phyloP scores from a whole-genome alignment of 1,140 invertebrate genomes.

The Limonius californicus region DNA sequence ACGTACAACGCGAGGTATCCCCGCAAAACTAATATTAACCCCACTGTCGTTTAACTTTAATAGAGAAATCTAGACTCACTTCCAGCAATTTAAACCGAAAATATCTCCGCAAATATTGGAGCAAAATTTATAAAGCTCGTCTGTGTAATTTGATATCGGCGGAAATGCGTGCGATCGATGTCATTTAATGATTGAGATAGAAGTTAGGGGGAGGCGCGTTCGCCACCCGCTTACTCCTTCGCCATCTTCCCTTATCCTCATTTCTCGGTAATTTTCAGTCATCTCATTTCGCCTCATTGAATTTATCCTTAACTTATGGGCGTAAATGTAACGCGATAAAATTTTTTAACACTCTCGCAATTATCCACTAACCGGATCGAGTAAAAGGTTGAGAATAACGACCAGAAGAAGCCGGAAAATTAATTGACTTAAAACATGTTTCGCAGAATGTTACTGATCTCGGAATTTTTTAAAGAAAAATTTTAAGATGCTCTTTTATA shows the following conservation, averaged over 20 bases:
- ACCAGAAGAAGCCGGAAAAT: not conserved
- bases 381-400: not conserved
- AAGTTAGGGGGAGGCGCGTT: not conserved
- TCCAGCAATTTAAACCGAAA: slow-evolving; percentile 11
- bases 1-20: not conserved
- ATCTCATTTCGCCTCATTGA: not conserved
- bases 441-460: too few relatives aligned
- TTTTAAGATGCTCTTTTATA: too few relatives aligned
- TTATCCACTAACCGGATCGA: not conserved
- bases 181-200: slow-evolving; percentile 15
- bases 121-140: slow-evolving; percentile 4
- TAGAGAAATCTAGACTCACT: slow-evolving; percentile 7
- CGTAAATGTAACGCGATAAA: not conserved
- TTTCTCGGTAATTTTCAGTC: not conserved
- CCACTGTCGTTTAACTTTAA: not conserved
- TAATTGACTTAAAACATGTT: too few relatives aligned
- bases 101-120: slow-evolving; percentile 3
- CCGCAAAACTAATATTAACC: slow-evolving; percentile 11
- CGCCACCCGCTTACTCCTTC: not conserved
- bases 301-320: not conserved
- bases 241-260: not conserved
- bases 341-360: not conserved
- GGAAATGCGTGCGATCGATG: slow-evolving; percentile 13
- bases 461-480: too few relatives aligned
- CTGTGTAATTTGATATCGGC: slow-evolving; percentile 10